These are phyloP conservation scores for Esox niger DNA, from an alignment of 2,113 vertebrate genomes.

Conservation along the genomic window DNA sequence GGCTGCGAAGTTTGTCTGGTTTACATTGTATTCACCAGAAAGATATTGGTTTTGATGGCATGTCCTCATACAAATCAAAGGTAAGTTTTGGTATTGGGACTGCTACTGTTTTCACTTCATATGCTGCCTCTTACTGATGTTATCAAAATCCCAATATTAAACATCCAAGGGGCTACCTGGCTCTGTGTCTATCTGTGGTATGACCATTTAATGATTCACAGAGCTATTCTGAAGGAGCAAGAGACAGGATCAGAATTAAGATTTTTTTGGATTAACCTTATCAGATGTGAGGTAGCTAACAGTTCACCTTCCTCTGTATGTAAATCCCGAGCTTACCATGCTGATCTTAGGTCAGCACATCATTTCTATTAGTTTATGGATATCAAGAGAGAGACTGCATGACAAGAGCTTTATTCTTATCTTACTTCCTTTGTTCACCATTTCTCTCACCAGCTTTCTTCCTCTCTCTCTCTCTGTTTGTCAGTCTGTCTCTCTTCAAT, in stretches of 20 bases:
- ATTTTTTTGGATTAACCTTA: constrained; percentile 36
- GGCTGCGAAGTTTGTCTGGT: no score
- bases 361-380: background rate
- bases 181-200: background rate
- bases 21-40: no score
- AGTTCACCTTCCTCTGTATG: no score
- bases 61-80: no score
- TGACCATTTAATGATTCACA: constrained; percentile 24
- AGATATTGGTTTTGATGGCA: no score
- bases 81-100: no score
- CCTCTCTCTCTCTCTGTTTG: background rate
- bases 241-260: background rate
- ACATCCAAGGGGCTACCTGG: background rate
- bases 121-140: background rate
- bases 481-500: background rate
- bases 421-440: no score
- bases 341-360: background rate
- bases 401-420: no score
- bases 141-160: background rate
- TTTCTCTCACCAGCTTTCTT: no score
- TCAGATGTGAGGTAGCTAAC: no score
- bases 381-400: background rate
- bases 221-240: constrained; percentile 36
- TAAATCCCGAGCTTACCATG: no score
- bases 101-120: no score